Percentiles rank a stretch among this genome's conserved stretches.
phyloP scores from a whole-genome alignment of 2,113 vertebrate genomes.

The Tragelaphus strepsiceros region DNA sequence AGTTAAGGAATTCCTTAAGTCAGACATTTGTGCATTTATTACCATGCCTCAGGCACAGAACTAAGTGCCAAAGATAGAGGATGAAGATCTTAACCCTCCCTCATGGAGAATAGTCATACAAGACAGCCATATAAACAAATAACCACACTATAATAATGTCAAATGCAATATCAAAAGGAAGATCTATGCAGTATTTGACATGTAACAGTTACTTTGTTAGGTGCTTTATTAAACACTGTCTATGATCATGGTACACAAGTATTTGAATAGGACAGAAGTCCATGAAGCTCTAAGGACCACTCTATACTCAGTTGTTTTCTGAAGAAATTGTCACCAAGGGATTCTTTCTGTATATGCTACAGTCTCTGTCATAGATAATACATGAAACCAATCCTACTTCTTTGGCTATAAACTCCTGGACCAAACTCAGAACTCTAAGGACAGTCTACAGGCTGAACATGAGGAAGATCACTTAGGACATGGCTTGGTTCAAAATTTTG shows the following conservation, averaged over 20 bases:
- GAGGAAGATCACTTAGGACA: background rate
- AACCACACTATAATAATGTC: background rate
- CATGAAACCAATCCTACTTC: background rate
- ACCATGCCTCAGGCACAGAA: background rate
- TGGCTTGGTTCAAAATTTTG: background rate
- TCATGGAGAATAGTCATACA: background rate
- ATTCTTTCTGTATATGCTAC: background rate
- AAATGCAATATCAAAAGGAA: constrained; percentile 4
- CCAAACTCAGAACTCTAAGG: background rate
- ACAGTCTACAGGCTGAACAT: background rate
- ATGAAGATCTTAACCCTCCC: background rate
- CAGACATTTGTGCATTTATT: background rate
- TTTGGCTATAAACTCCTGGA: background rate
- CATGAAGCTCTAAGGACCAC: background rate
- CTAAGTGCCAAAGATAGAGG: background rate
- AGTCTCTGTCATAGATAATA: background rate
- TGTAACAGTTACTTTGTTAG: background rate
- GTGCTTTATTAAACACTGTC: constrained; percentile 7
- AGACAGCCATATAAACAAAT: background rate
- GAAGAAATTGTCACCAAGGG: background rate
- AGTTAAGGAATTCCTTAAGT: background rate
- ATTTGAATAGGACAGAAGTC: background rate
- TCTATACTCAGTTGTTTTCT: background rate
- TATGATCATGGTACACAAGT: background rate
- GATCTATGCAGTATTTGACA: background rate